phyloP scores from a whole-genome alignment of 2,113 vertebrate genomes.

The Sander vitreus region DNA sequence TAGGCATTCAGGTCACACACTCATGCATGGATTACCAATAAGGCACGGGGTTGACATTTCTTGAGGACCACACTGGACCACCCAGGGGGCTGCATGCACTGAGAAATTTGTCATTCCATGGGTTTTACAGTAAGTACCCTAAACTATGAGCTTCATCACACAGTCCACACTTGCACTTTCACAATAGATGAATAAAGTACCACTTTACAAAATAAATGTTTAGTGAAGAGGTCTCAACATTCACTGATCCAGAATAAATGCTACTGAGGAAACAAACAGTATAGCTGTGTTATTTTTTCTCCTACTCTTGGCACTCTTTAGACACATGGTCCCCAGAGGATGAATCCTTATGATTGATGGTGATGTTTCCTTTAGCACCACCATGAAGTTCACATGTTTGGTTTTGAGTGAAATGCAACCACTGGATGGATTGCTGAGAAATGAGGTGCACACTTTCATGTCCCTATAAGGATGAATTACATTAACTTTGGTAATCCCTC shows the following conservation, averaged over 20 bases:
- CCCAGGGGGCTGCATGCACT: constrained; percentile 28
- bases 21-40: constrained; percentile 37
- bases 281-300: neutral
- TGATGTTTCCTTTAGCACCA: neutral
- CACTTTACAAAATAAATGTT: neutral
- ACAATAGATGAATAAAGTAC: neutral
- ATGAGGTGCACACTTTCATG: neutral
- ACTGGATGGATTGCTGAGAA: neutral
- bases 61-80: constrained; percentile 48
- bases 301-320: neutral
- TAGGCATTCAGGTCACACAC: constrained; percentile 37
- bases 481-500: neutral
- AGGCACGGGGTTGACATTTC: neutral
- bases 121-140: neutral
- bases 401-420: neutral
- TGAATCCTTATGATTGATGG: neutral
- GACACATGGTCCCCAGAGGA: neutral
- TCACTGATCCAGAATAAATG: constrained; percentile 7
- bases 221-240: neutral
- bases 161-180: neutral
- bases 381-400: neutral
- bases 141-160: neutral
- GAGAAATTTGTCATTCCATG: constrained; percentile 19
- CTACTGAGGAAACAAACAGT: neutral
- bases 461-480: neutral